These are phyloP conservation scores for Sceliomorpha sp. DNA, from an alignment of 2,888 invertebrate genomes.

Conservation along the genomic window DNA sequence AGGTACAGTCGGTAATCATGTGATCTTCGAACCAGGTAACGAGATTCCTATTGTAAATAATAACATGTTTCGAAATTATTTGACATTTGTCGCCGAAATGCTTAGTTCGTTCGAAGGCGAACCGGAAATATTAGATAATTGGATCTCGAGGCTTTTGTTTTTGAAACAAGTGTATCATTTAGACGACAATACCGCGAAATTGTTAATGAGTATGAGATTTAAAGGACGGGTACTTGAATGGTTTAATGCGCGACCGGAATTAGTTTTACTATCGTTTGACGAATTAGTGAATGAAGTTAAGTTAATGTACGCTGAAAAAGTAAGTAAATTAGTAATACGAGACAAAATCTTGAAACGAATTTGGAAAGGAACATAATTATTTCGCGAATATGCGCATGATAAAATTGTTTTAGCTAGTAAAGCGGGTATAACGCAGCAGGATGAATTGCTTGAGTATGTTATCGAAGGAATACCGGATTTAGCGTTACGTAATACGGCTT, in stretches of 20 bases:
- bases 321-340: background rate
- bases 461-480: slow-evolving; percentile 7
- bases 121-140: too few relatives aligned
- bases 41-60: too few relatives aligned
- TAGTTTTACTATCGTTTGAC: slow-evolving; percentile 4
- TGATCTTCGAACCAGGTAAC: too few relatives aligned
- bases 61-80: too few relatives aligned
- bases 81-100: too few relatives aligned
- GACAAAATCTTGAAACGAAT: slow-evolving; percentile 4
- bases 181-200: slow-evolving; percentile 3
- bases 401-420: slow-evolving; percentile 5
- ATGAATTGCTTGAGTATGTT: slow-evolving; percentile 2
- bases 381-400: slow-evolving; percentile 6
- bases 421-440: background rate
- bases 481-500: slow-evolving; percentile 3
- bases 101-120: too few relatives aligned
- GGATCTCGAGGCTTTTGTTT: too few relatives aligned
- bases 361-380: slow-evolving; percentile 3
- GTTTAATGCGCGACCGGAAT: slow-evolving; percentile 7
- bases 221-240: slow-evolving; percentile 3
- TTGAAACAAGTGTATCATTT: slow-evolving; percentile 7
- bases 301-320: slow-evolving; percentile 7
- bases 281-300: slow-evolving; percentile 1
- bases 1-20: too few relatives aligned
- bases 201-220: slow-evolving; percentile 9